Evolutionary conservation across 2,888 invertebrate genomes (phyloP), one percentile per base, ranked within the genome.

Genomic region (Keiferia lycopersicella): DNA sequence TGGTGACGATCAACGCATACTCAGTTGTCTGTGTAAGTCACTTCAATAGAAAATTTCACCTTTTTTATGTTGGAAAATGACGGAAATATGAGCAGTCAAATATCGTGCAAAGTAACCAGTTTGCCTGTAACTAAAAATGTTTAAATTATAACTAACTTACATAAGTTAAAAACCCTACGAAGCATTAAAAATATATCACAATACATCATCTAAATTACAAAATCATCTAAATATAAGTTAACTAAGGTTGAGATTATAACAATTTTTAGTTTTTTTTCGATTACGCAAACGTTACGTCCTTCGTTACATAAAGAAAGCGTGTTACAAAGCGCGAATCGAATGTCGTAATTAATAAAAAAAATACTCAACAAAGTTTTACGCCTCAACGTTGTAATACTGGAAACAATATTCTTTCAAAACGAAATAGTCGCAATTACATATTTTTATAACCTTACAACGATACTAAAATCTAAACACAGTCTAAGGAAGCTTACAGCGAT

Each of bases 351-450:
- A 39, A 60, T 26, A 50, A 59, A 68, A n/a, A 69, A 68, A 66
- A 70, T 67, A 71, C 69, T 70, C 67, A 65, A 63, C 53, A 26
- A 65, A 56, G 41, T n/a, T 57, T 72, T 67, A 80, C 78, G 83
- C 83, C 84, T 84, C 83, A 80, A 82, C 75, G 71, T 79, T 81
- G 75, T 87, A 88, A 88, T 87, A 88, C 87, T 87, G 86, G 74
- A 80, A 78, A 77, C 73, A 56, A 38, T 63, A 62, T 20, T 12
- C 61, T 38, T 34, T 63, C 18, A 20, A 61, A 56, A 63, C 18
- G 8, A 58, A 50, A n/a, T 11, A 39, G 22, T 48, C 34, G 38
- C 53, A 53, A 41, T 64, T 53, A 64, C 53, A 18, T 60, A 57
- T 69, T 64, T 68, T 63, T 65, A 67, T 62, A 63, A 65, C 65